Conservation (phyloP, 1,140 invertebrate genomes). For the Oppia nitens region DNA sequence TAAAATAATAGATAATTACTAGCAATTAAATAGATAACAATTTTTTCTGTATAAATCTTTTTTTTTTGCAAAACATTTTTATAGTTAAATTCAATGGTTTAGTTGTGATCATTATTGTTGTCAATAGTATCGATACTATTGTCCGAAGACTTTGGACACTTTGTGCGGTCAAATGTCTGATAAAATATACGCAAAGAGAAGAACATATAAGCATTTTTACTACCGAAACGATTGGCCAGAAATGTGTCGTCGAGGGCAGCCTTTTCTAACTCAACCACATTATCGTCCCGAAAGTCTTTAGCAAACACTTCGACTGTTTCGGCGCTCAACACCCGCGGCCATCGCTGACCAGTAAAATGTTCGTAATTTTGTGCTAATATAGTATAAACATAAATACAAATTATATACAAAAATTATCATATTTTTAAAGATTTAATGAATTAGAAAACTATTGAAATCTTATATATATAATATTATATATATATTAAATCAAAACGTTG, state of each 20-base stretch:
- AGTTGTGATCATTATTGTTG: neutral
- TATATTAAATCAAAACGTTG: neutral
- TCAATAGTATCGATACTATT: neutral
- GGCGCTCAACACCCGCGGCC: slow-evolving; percentile 10
- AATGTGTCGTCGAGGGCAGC: slow-evolving; percentile 11
- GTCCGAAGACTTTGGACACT: neutral
- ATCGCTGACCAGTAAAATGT: neutral
- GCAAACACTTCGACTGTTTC: slow-evolving; percentile 16
- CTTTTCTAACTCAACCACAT: neutral
- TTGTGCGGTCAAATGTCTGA: neutral
- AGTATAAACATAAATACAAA: neutral
- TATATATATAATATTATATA: neutral
- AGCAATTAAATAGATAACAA: too few species aligned
- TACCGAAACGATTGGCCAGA: slow-evolving; percentile 17
- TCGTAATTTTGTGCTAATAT: neutral
- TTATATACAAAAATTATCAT: too few species aligned
- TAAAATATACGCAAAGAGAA: slow-evolving; percentile 13
- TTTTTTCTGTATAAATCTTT: too few species aligned
- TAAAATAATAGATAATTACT: too few species aligned
- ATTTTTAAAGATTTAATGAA: neutral
- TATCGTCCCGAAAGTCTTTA: slow-evolving; percentile 9
- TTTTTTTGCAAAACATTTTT: too few species aligned
- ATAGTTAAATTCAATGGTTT: neutral
- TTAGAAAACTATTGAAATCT: neutral
- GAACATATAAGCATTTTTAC: slow-evolving; percentile 17